Evolutionary conservation across 2,797 vertebrate species (phyloP).

Genomic region (Sciurus vulgaris): DNA sequence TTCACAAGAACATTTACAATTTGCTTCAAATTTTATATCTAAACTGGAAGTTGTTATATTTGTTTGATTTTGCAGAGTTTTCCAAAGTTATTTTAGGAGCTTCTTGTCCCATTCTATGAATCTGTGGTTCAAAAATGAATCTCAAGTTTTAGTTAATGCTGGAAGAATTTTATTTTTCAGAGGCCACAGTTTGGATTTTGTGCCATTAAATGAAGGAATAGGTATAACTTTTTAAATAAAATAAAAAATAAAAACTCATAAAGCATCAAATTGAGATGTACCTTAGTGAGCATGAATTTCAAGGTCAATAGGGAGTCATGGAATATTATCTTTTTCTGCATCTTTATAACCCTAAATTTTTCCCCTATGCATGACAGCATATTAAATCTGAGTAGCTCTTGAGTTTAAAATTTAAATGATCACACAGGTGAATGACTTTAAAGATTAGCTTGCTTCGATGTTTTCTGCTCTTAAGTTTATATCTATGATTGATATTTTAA

Average conservation of each 20-base stretch:
- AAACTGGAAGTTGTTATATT: background rate
- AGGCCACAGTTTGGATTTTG: background rate
- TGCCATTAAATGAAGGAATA: background rate
- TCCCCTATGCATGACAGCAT: background rate
- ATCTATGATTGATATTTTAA: constrained; percentile 18
- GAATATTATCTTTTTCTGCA: background rate
- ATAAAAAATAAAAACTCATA: constrained; percentile 3
- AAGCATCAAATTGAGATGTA: background rate
- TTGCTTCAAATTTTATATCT: background rate
- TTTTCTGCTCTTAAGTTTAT: constrained; percentile 2
- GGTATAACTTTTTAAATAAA: background rate
- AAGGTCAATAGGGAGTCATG: constrained; percentile 45
- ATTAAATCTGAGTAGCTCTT: constrained; percentile 21
- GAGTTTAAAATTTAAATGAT: constrained; percentile 67
- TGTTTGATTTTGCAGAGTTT: background rate
- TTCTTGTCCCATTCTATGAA: background rate
- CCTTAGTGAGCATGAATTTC: constrained; percentile 24
- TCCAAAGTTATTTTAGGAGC: background rate
- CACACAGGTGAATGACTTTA: background rate
- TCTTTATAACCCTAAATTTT: constrained; percentile 10
- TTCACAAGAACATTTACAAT: background rate
- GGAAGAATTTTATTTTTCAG: background rate
- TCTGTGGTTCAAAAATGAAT: background rate
- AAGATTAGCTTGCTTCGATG: constrained; percentile 57
- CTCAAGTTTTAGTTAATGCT: background rate